Evolutionary conservation across 92 coral and sea anemone species (phyloP).

Genomic region (Parazoanthus atlanticus): DNA sequence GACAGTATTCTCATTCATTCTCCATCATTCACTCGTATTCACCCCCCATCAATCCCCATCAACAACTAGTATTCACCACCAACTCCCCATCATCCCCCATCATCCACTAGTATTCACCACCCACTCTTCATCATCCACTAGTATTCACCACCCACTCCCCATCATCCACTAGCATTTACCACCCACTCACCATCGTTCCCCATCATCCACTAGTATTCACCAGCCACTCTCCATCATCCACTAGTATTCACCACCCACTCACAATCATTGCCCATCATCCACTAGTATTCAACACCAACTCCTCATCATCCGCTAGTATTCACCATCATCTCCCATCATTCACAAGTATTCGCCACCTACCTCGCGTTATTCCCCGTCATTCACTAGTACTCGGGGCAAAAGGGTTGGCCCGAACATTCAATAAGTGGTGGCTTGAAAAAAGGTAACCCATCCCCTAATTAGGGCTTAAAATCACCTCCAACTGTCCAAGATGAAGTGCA

Average conservation of each 20-base stretch:
- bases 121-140: background rate
- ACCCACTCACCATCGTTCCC: background rate
- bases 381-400: no score
- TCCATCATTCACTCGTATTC: background rate
- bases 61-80: background rate
- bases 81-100: background rate
- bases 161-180: background rate
- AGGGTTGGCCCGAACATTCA: no score
- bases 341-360: background rate
- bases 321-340: background rate
- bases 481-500: no score
- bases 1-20: background rate
- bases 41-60: background rate
- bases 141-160: background rate
- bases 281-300: background rate
- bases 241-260: background rate
- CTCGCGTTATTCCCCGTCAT: background rate
- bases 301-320: background rate
- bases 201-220: background rate
- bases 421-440: no score
- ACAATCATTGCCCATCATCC: background rate
- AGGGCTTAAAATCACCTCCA: no score
- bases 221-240: background rate
- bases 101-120: background rate
- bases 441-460: no score